These are phyloP conservation scores for Labroides dimidiatus DNA, from an alignment of 2,797 vertebrate species.

Conservation along the genomic window DNA sequence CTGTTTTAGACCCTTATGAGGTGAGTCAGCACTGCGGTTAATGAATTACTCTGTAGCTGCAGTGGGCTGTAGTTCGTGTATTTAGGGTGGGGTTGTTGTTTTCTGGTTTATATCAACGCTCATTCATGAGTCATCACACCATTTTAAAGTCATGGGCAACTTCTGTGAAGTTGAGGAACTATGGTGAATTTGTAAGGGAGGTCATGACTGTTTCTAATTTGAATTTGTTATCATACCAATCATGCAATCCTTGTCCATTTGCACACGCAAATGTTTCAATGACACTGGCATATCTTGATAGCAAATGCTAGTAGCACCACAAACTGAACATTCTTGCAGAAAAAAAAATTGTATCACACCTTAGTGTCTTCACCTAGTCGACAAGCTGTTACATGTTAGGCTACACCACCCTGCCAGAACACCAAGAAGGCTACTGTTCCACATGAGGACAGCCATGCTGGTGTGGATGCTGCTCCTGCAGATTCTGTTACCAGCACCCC, in stretches of 20 bases:
- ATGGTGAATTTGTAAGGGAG: neutral
- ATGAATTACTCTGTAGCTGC: conserved; percentile 28
- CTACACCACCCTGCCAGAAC: conserved; percentile 16
- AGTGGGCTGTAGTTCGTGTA: conserved; percentile 23
- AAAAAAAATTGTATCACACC: conserved; percentile 12
- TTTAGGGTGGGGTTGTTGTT: conserved; percentile 52
- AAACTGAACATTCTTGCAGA: conserved; percentile 30
- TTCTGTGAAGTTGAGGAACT: neutral
- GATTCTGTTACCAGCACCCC: conserved; percentile 55
- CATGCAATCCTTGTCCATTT: conserved; percentile 26
- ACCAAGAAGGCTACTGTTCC: conserved; percentile 38
- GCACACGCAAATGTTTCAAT: conserved; percentile 35
- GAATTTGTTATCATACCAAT: conserved; percentile 11
- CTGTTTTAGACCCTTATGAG: conserved; percentile 4
- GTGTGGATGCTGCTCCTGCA: conserved; percentile 20
- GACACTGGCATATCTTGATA: conserved; percentile 1
- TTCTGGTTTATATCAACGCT: conserved; percentile 19
- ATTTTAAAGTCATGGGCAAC: conserved; percentile 2
- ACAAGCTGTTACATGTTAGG: conserved; percentile 65
- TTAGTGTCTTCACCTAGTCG: conserved; percentile 20
- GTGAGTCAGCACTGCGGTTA: conserved; percentile 36
- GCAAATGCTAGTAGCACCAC: neutral
- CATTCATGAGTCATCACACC: conserved; percentile 42
- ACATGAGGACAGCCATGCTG: conserved; percentile 20
- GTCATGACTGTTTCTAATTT: neutral